phyloP scores from a whole-genome alignment of 2,888 invertebrate species.

The Mellilla xanthometata region DNA sequence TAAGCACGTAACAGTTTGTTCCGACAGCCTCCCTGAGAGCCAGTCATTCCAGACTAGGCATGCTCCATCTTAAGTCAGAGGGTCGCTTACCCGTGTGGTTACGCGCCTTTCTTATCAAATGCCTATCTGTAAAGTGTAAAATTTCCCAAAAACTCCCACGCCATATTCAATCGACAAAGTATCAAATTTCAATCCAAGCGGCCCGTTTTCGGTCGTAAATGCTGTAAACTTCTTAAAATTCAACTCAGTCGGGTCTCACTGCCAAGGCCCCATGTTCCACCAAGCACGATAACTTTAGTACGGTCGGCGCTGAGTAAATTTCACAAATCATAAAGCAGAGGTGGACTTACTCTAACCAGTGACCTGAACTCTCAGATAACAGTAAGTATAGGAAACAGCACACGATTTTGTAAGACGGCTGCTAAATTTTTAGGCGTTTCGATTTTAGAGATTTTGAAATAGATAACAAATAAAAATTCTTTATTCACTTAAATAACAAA shows the following conservation, averaged over 20 bases:
- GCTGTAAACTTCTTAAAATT: constrained; percentile 21
- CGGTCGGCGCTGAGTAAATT: constrained; percentile 38
- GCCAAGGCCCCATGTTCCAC: constrained; percentile 20
- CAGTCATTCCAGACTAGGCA: too few relatives aligned
- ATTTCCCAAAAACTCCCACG: too few relatives aligned
- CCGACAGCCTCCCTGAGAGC: too few relatives aligned
- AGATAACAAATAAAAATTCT: too few relatives aligned
- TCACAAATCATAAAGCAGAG: constrained; percentile 41
- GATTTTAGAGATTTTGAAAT: too few relatives aligned
- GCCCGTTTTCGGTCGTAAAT: constrained; percentile 8
- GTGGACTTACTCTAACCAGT: constrained; percentile 31
- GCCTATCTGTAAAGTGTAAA: too few relatives aligned
- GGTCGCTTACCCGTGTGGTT: too few relatives aligned
- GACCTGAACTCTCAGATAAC: constrained; percentile 30
- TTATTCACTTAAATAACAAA: too few relatives aligned
- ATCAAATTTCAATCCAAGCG: constrained; percentile 9
- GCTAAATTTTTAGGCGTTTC: too few relatives aligned
- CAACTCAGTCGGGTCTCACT: constrained; percentile 13
- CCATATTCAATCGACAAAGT: background rate
- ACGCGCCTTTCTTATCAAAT: too few relatives aligned
- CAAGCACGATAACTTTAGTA: constrained; percentile 32
- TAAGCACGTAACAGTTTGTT: too few relatives aligned
- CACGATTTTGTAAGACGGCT: constrained; percentile 3
- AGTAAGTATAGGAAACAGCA: constrained; percentile 20
- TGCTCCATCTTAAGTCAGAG: too few relatives aligned